Evolutionary conservation across 2,113 vertebrate species (phyloP), one percentile per base, ranked within the genome.

Genomic region (Pomatorhinus ruficollis): DNA sequence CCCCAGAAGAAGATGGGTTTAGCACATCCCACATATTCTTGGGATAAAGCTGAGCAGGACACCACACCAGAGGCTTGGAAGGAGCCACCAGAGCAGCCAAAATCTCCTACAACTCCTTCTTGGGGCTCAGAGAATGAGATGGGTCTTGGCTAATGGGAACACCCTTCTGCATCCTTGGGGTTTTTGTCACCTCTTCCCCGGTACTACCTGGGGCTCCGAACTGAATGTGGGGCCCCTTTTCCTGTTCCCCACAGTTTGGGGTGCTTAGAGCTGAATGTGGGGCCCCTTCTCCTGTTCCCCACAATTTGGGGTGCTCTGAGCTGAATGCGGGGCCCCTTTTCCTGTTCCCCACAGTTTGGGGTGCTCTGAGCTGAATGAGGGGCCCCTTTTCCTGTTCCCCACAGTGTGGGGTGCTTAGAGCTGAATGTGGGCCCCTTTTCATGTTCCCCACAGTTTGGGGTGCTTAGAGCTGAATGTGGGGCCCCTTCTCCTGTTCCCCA

Each of bases 1-100:
- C 37, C 15, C 15, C 12, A 5, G 39, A 25, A 33, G 27, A 12
- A 49, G 39, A 22, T 6, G 16, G 30, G 0, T 15, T 70, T 63
- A 9, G 39, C 24, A 22, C 30, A 35, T 37, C 22, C 33, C 17
- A 3, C 1, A 3, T 14, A 2, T 70, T 40, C 50, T 10, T 18
- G 40, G 65, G 28, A 40, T 59, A 30, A 56, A 71, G 25, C 37
- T n/a, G 19, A 37, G 16, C 64, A 44, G 47, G 22, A 64, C 47
- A 39, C 27, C 24, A 0, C 1, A 1, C 11, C 28, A 31, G 0
- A 12, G 30, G 6, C 20, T 33, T 60, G 70, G 44, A 40, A 65
- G 40, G 45, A 49, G n/a, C 31, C 45, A 23, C n/a, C 44, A 76
- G 80, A 89, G 59, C n/a, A 78, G 15, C n/a, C 50, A 45, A 52